These are phyloP conservation scores for Laothoe populi DNA, from an alignment of 2,888 invertebrate species.

Conservation along the genomic window DNA sequence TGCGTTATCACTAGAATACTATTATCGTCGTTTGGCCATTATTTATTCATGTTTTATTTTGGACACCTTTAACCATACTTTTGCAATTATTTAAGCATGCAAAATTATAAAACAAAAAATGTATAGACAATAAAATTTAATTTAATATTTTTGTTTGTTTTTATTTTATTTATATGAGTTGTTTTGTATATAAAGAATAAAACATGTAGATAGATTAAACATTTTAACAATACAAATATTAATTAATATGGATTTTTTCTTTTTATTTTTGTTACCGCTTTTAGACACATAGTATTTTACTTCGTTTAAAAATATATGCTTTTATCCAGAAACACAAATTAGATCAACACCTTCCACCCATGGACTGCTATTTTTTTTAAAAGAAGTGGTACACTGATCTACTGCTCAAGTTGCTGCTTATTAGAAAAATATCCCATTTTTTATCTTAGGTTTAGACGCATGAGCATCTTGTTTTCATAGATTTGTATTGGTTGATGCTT, in stretches of 20 bases:
- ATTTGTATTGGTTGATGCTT: too few species aligned
- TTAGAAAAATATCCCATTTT: too few species aligned
- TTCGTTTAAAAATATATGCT: not conserved
- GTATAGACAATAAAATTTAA: not conserved
- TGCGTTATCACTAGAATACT: not conserved
- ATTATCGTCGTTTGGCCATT: not conserved
- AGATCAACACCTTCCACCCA: too few species aligned
- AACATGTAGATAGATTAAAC: slow-evolving; percentile 39
- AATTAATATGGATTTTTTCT: slow-evolving; percentile 43
- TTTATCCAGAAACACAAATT: too few species aligned
- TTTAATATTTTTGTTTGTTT: slow-evolving; percentile 41
- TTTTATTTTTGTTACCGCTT: slow-evolving; percentile 43
- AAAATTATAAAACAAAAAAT: slow-evolving; percentile 1
- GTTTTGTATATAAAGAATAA: slow-evolving; percentile 44
- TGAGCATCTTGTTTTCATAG: too few species aligned
- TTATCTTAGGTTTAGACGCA: too few species aligned
- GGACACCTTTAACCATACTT: not conserved
- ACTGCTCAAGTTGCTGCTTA: too few species aligned
- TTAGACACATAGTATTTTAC: slow-evolving; percentile 1
- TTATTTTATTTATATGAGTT: slow-evolving; percentile 41
- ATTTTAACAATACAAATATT: slow-evolving; percentile 39
- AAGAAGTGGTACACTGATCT: too few species aligned
- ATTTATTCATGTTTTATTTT: slow-evolving; percentile 2
- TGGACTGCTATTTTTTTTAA: too few species aligned
- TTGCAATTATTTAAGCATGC: not conserved